Conservation (phyloP, 2,797 vertebrate species). For the Synaphobranchus kaupii region DNA sequence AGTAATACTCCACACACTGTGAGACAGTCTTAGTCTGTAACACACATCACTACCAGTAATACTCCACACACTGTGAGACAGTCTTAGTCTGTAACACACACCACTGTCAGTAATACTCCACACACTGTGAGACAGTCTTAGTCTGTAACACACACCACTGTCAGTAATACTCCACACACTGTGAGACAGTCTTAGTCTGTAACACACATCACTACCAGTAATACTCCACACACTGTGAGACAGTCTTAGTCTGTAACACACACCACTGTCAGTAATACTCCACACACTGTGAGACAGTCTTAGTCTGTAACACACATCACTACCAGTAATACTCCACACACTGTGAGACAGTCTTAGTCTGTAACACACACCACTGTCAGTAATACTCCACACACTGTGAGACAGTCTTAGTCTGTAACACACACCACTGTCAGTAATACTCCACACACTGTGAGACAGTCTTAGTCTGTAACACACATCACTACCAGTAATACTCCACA, state of each 20-base stretch:
- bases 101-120: constrained; percentile 64
- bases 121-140: constrained; percentile 86
- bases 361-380: background rate
- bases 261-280: constrained; percentile 58
- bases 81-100: constrained; percentile 77
- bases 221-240: constrained; percentile 84
- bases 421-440: constrained; percentile 41
- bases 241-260: constrained; percentile 77
- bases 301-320: constrained; percentile 68
- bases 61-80: constrained; percentile 83
- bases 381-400: constrained; percentile 82
- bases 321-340: constrained; percentile 75
- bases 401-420: constrained; percentile 79
- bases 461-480: constrained; percentile 73
- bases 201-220: background rate
- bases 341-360: constrained; percentile 85
- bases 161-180: constrained; percentile 78
- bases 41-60: no score
- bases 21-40: constrained; percentile 82
- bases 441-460: constrained; percentile 84
- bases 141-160: constrained; percentile 63
- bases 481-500: constrained; percentile 67
- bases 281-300: constrained; percentile 83
- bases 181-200: constrained; percentile 83
- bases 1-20: constrained; percentile 79